Conservation (phyloP, 2,113 vertebrate genomes). For the Trachemys scripta region DNA sequence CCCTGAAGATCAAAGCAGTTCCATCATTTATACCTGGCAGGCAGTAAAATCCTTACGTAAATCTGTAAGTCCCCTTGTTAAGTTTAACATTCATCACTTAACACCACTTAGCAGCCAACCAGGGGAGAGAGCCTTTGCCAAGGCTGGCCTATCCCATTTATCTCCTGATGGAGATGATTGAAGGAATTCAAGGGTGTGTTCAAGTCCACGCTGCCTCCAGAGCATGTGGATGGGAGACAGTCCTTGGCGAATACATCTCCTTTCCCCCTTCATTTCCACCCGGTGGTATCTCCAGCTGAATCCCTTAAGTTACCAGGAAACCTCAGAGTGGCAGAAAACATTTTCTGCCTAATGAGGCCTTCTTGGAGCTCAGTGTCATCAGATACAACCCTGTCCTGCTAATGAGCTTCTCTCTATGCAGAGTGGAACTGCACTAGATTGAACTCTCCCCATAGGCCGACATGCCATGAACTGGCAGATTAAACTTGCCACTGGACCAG, state of each 20-base stretch:
- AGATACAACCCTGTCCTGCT: slow-evolving; percentile 65
- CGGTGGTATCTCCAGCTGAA: slow-evolving; percentile 15
- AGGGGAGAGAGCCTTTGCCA: slow-evolving; percentile 21
- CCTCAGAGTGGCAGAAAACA: slow-evolving; percentile 56
- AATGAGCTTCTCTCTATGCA: slow-evolving; percentile 72
- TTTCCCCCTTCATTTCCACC: slow-evolving; percentile 18
- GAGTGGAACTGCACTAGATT: slow-evolving; percentile 37
- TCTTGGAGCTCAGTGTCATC: slow-evolving; percentile 69
- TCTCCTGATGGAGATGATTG: neutral
- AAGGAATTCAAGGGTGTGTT: neutral
- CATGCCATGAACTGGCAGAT: slow-evolving; percentile 61
- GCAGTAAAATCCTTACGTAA: slow-evolving; percentile 75
- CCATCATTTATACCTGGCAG: slow-evolving; percentile 73
- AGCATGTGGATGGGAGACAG: neutral
- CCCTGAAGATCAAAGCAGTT: slow-evolving; percentile 74
- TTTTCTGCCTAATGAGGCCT: slow-evolving; percentile 76
- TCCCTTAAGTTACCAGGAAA: slow-evolving; percentile 59
- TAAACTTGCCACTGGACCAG: slow-evolving; percentile 73
- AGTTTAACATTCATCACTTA: slow-evolving; percentile 77
- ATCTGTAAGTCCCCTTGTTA: slow-evolving; percentile 72
- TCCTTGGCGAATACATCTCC: neutral
- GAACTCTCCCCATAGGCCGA: slow-evolving; percentile 48
- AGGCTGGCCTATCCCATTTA: neutral
- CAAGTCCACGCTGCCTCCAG: neutral
- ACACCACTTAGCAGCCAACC: slow-evolving; percentile 58